Percentiles rank a stretch among this genome's conserved stretches.
Conservation (phyloP, 1,140 invertebrate genomes). For the Drosophila chauvacae region DNA sequence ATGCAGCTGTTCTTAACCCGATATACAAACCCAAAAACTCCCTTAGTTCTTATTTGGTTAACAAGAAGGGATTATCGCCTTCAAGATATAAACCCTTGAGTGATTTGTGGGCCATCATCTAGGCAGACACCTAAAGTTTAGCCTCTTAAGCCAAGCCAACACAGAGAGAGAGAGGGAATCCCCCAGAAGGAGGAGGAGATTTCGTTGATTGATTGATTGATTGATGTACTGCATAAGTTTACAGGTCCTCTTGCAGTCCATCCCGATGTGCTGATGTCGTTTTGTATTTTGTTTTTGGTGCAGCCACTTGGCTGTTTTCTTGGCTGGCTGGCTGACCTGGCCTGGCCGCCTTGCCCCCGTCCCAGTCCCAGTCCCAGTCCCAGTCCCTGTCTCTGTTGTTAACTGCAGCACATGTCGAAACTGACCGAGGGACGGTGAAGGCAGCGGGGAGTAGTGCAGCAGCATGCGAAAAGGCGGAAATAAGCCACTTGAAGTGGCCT, state of each 20-base stretch:
- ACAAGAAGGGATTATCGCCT: conserved; percentile 8
- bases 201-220: conserved; percentile 31
- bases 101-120: conserved; percentile 22
- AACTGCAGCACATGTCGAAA: conserved; percentile 57
- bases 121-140: conserved; percentile 9
- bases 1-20: background rate
- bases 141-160: background rate
- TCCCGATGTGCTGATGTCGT: background rate
- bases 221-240: conserved; percentile 31
- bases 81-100: conserved; percentile 2
- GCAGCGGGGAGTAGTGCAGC: background rate
- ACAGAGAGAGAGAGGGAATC: background rate
- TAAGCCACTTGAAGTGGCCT: conserved; percentile 80
- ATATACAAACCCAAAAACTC: background rate
- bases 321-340: conserved; percentile 10
- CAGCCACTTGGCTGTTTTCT: conserved; percentile 33
- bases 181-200: background rate
- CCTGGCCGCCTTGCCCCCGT: background rate
- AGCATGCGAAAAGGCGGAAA: conserved; percentile 77
- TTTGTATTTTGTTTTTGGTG: conserved; percentile 4
- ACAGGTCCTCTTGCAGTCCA: conserved; percentile 35
- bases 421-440: conserved; percentile 40
- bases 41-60: background rate
- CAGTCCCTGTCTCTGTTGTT: conserved; percentile 39
- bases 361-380: background rate